Evolutionary conservation across 2,888 invertebrate species (phyloP), one percentile per base, ranked within the genome.

Genomic region (Leptothorax acervorum): DNA sequence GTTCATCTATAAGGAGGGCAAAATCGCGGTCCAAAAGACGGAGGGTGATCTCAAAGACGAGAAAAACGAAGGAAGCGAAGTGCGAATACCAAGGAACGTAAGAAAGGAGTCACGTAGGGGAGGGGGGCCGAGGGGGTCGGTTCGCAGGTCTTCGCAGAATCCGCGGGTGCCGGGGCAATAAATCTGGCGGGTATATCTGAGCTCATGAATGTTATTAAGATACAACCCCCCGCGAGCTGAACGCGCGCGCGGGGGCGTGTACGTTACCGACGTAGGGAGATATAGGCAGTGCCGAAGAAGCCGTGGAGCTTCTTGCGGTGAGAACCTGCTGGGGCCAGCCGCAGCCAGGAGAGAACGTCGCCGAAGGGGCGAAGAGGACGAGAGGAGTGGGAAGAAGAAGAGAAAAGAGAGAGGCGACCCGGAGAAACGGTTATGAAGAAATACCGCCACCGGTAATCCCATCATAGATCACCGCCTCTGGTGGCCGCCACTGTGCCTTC

Each of bases 141-240:
- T 89, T 89, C 88, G 66, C 85, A 68, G 86, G 89, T 90, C 86
- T 90, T 86, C 86, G 91, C 73, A 88, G 90, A 90, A 90, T 90
- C 91, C 92, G 90, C 92, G 92, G 93, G 93, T 93, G 93, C 93
- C 90, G 92, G 87, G 91, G 95, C 93, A 94, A 95, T 95, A 95
- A 95, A 95, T 95, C 94, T 95, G 92, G 90, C 92, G 92, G 93
- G 95, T 95, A 95, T 95, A 95, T 95, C 95, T 94, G 94, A 95
- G 94, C 95, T 95, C 95, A 95, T 95, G 95, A 95, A 95, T 95
- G 95, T 95, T 95, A 95, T 95, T 95, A 95, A 95, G 95, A 95
- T 95, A 95, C 95, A 95, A 95, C 93, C 94, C 93, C 94, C 93
- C 92, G 92, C 92, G 91, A 91, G 90, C 86, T 88, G 91, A 89